These are phyloP conservation scores for Tapirus indicus DNA, from an alignment of 2,797 vertebrate species.

Conservation along the genomic window DNA sequence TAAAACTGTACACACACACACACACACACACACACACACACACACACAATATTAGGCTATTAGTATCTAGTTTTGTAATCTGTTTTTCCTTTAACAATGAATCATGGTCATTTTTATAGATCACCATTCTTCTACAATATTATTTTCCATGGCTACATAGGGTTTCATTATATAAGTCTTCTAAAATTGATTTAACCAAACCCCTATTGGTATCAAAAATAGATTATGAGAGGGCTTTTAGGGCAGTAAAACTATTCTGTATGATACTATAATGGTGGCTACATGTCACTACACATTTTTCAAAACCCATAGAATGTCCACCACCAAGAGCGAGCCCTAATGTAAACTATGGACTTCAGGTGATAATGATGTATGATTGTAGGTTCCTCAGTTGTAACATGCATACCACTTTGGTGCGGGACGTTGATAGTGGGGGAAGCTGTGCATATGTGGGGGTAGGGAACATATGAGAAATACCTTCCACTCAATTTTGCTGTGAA, in stretches of 20 bases:
- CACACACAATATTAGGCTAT: not conserved
- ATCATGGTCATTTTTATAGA: not conserved
- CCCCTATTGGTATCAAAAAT: not conserved
- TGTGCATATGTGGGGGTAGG: not conserved
- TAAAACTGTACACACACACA: not conserved
- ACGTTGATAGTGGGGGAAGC: not conserved
- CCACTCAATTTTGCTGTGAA: constrained; percentile 5
- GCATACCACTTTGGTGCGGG: not conserved
- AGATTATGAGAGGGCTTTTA: not conserved
- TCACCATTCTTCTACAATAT: not conserved
- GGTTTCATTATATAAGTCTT: constrained; percentile 13
- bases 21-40: not conserved
- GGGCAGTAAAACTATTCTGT: not conserved
- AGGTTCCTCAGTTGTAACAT: not conserved
- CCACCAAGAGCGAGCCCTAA: not conserved
- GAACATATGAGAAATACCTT: not conserved
- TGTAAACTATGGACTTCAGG: not conserved
- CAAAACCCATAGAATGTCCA: not conserved
- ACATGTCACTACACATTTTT: not conserved
- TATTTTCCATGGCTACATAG: not conserved
- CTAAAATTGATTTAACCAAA: not conserved
- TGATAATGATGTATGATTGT: not conserved
- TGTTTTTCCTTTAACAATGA: constrained; percentile 9
- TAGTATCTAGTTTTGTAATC: not conserved
- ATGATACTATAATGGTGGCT: not conserved